Evolutionary conservation across 30 jellyfish, hydroid and myxozoan genomes (phyloP).

Genomic region (Turritopsis dohrnii): DNA sequence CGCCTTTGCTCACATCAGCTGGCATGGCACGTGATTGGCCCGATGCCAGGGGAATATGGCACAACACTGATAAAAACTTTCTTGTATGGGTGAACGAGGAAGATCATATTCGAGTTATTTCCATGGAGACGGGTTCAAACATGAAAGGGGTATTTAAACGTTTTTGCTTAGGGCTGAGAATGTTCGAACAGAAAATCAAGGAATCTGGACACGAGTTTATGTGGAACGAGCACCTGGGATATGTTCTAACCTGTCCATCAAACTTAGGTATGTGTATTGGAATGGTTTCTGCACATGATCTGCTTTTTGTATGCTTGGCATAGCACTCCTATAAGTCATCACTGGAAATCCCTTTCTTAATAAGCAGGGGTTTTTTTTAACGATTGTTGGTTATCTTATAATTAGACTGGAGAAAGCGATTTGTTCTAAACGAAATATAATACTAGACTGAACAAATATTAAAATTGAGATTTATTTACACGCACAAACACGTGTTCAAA

Average conservation of each 20-base stretch:
- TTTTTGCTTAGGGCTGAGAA: conserved; percentile 50
- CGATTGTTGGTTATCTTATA: too few relatives aligned
- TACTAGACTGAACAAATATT: too few relatives aligned
- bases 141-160: conserved; percentile 72
- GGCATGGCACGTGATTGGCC: conserved; percentile 99
- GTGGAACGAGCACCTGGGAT: conserved; percentile 90
- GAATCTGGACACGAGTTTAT: conserved; percentile 51
- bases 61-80: conserved; percentile 51
- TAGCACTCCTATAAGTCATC: too few relatives aligned
- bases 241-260: conserved; percentile 70
- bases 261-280: conserved; percentile 47
- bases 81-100: conserved; percentile 90
- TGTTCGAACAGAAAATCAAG: conserved; percentile 48
- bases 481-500: too few relatives aligned
- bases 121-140: conserved; percentile 73
- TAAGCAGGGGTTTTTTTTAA: too few relatives aligned
- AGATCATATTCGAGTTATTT: conserved; percentile 71
- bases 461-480: too few relatives aligned
- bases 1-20: conserved; percentile 70
- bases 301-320: not conserved
- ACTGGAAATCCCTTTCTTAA: not conserved
- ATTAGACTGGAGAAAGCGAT: too few relatives aligned
- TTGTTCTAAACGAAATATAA: too few relatives aligned
- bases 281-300: not conserved
- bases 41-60: conserved; percentile 95